A percentile compares a stretch with the other conserved stretches of the same genome.
Evolutionary conservation across 2,113 vertebrate genomes (phyloP).

Genomic region (Zosterops japonicus): DNA sequence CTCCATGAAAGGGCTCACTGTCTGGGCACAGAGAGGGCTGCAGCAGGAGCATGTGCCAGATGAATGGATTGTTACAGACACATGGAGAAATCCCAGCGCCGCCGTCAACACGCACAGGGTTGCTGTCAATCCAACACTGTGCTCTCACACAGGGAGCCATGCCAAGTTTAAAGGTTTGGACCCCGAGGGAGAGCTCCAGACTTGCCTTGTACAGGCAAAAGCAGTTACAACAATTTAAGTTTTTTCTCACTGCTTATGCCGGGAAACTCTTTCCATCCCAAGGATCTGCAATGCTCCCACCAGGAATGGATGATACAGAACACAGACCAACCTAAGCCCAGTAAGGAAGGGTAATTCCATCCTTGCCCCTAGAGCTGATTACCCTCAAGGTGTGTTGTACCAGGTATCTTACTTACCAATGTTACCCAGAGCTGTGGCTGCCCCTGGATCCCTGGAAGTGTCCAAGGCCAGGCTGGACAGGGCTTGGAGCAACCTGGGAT

Average conservation of each 20-base stretch:
- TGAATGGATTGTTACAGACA: neutral
- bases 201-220: neutral
- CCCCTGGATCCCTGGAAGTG: neutral
- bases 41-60: neutral
- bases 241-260: neutral
- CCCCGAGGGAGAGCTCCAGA: neutral
- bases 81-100: neutral
- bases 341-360: neutral
- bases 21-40: slow-evolving; percentile 8
- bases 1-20: slow-evolving; percentile 71
- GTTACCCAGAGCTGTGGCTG: neutral
- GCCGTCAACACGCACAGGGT: neutral
- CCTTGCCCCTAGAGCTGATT: neutral
- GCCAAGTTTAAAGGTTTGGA: neutral
- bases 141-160: neutral
- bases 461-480: accelerated
- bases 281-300: neutral
- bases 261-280: neutral
- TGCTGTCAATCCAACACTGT: neutral
- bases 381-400: neutral
- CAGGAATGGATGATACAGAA: neutral
- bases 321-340: neutral
- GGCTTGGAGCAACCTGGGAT: neutral
- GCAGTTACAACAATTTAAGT: neutral
- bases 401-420: neutral